Base-by-base conservation (phyloP, 2,113 vertebrate species). In the Reinhardtius hippoglossoides region DNA sequence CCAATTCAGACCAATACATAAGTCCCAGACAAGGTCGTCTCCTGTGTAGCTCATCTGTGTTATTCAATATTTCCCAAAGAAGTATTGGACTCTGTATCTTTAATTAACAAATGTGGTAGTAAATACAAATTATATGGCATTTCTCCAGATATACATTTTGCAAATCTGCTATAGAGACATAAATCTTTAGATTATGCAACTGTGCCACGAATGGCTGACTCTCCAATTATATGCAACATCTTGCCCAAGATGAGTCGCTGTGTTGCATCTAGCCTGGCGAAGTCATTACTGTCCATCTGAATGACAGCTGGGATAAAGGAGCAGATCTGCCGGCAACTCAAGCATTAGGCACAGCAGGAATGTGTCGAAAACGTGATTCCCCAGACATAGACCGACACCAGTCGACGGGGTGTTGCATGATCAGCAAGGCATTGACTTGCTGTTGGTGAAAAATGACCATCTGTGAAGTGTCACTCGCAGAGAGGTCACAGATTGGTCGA, bases 401-500 rank as follows among this genome's bases (percentile, higher is more conserved):
- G 46, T 67, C 44, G 4, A 63, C 56, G 61, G 37, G 67, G 67
- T 85, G 88, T 78, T 70, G 77, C 77, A 55, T 83, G 79, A 85
- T 86, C 79, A 72, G 55, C 69, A 67, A 76, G 74, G 60, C 78
- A 89, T 66, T 85, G 83, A 89, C 75, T 78, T 65, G 35, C 64
- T 24, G 26, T 67, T 52, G 46, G 73, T 84, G 78, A 82, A 76
- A 88, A 89, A 85, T 82, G 64, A 74, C 88, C 85, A 82, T 85
- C 86, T 91, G 89, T 70, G 71, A 80, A 66, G 71, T 80, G 62
- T 82, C 77, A 74, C 72, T 69, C 1, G 1, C 27, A 20, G 46
- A 88, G 62, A 72, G 48, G 60, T 86, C 80, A 77, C 66, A 67
- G 68, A 76, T 18, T 81, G 50, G 18, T 24, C 0, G 1, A 79